These are phyloP conservation scores for Leptopterna dolabrata DNA, from an alignment of 2,888 invertebrate genomes.

Conservation along the genomic window DNA sequence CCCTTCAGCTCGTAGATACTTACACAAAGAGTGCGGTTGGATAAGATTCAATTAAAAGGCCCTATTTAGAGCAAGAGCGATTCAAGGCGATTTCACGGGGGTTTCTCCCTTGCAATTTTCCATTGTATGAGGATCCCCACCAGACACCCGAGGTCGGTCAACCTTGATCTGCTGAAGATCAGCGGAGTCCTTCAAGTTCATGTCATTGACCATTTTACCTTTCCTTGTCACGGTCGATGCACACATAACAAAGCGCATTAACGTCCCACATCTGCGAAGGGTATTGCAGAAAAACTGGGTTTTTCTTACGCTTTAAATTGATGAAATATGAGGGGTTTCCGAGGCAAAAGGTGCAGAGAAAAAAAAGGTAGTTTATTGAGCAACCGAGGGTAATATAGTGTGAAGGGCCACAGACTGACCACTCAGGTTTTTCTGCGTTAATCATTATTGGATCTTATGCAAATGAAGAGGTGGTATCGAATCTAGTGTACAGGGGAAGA, in stretches of 20 bases:
- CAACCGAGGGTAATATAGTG: not conserved
- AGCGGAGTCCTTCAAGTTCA: constrained; percentile 40
- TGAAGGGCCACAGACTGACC: not conserved
- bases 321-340: not conserved
- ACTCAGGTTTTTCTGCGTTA: not conserved
- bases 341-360: not conserved
- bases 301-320: not conserved
- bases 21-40: not conserved
- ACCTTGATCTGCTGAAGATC: constrained; percentile 51
- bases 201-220: constrained; percentile 53
- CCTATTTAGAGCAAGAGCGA: not conserved
- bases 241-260: constrained; percentile 22
- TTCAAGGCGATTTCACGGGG: constrained; percentile 29
- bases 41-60: not conserved
- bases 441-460: too few relatives aligned
- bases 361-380: not conserved
- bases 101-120: constrained; percentile 23
- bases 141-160: constrained; percentile 15
- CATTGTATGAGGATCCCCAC: not conserved
- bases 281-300: not conserved
- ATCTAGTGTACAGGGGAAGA: not conserved
- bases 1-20: not conserved
- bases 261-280: not conserved
- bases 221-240: constrained; percentile 44
- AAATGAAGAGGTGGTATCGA: not conserved